Evolutionary conservation across 2,113 vertebrate genomes (phyloP), one percentile per base, ranked within the genome.

Genomic region (Xiphophorus maculatus): DNA sequence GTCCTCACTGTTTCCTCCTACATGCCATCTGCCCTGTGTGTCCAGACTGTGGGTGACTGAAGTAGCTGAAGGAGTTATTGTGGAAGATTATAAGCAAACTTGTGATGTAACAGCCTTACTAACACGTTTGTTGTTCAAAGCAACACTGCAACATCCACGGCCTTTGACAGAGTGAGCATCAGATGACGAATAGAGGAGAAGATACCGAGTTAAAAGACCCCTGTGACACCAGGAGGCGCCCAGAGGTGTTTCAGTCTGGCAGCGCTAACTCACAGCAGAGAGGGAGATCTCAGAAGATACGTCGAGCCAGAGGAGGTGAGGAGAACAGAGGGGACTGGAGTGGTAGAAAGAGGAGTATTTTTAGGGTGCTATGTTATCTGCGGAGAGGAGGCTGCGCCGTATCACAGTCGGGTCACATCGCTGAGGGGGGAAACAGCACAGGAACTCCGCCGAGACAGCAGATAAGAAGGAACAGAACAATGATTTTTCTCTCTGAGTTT

Each of bases 11-110:
- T 85, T 90, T 92, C 92, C 92, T 90, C 92, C 92, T 90, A 92
- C 92, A 92, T 90, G 89, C 92, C 92, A 92, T 93, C 92, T 93
- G 92, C 90, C 91, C 91, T 79, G 77, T 69, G 72, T 89, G 91
- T 91, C 92, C 90, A 92, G 84, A 87, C 85, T 89, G 90, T 91
- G 90, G 92, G 87, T 92, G 90, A 89, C 77, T 90, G 88, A 85
- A 87, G 84, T 79, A 81, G 80, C 83, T 81, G 88, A 84, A 79
- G 77, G 84, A 84, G 85, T 92, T 82, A 85, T 90, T 85, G 84
- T 88, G 79, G 88, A 85, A 87, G 88, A 86, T 81, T 27, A 62
- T 73, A 89, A 89, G 81, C 87, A 83, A 89, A 90, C 84, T 86
- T 90, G 87, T 88, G 90, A 92, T 90, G 82, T 90, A 91, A 92